Evolutionary conservation across 1,140 invertebrate genomes (phyloP).

Genomic region (Hylyphantes graminicola): DNA sequence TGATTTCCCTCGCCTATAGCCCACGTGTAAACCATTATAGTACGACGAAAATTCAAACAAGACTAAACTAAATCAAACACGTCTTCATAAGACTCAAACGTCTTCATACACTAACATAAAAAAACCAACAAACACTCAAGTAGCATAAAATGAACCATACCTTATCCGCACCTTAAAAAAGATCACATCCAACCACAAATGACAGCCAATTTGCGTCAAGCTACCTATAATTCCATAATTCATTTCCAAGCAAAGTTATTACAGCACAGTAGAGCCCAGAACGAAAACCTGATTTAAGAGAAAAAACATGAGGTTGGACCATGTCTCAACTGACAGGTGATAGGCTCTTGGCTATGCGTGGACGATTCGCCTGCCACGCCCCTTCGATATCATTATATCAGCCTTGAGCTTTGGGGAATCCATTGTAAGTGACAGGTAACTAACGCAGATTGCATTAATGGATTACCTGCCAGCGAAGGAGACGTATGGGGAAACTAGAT

Average conservation of each 20-base stretch:
- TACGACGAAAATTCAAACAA: too few relatives aligned
- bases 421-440: constrained; percentile 56
- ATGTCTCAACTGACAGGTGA: constrained; percentile 41
- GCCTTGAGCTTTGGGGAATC: constrained; percentile 46
- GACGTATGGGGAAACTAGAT: constrained; percentile 27
- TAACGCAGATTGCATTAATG: constrained; percentile 44
- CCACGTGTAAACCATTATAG: too few relatives aligned
- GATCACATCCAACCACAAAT: not conserved
- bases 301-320: constrained; percentile 37
- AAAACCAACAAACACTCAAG: too few relatives aligned
- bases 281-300: constrained; percentile 28
- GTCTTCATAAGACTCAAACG: too few relatives aligned
- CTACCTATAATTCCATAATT: constrained; percentile 30
- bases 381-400: constrained; percentile 52
- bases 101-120: too few relatives aligned
- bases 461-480: constrained; percentile 26
- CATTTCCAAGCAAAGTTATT: constrained; percentile 36
- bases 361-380: constrained; percentile 16
- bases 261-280: constrained; percentile 17
- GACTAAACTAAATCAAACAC: too few relatives aligned
- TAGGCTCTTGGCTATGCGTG: constrained; percentile 37
- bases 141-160: not conserved
- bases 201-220: constrained; percentile 34
- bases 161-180: too few relatives aligned
- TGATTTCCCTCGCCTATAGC: too few relatives aligned